A percentile compares a stretch with the other conserved stretches of the same genome.
phyloP scores from a whole-genome alignment of 2,113 vertebrate species.

The Pipa parva region DNA sequence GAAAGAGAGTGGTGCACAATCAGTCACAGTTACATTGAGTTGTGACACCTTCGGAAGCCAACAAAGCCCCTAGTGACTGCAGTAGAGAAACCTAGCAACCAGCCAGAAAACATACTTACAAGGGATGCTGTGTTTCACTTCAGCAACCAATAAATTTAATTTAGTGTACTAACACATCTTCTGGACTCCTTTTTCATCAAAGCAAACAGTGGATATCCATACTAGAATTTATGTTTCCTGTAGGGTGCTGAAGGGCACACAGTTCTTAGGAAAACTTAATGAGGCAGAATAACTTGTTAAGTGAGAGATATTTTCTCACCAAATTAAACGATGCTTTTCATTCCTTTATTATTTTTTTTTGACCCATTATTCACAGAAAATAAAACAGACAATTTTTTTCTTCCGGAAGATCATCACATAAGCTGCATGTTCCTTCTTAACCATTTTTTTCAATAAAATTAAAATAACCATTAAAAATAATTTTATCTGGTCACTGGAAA shows the following conservation, averaged over 20 bases:
- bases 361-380: slow-evolving; percentile 2
- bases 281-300: slow-evolving; percentile 59
- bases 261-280: slow-evolving; percentile 57
- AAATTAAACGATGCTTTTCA: slow-evolving; percentile 56
- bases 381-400: slow-evolving; percentile 55
- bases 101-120: slow-evolving; percentile 19
- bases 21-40: slow-evolving; percentile 9
- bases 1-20: slow-evolving; percentile 11
- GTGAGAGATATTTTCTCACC: slow-evolving; percentile 59
- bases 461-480: too few relatives aligned
- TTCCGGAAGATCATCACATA: slow-evolving; percentile 48
- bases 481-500: too few relatives aligned
- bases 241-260: slow-evolving; percentile 46
- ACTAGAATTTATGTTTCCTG: slow-evolving; percentile 59
- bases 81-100: not conserved
- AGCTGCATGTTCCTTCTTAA: too few relatives aligned
- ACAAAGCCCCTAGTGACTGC: slow-evolving; percentile 1
- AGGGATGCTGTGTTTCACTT: slow-evolving; percentile 37
- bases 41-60: slow-evolving; percentile 1
- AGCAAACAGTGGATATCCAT: slow-evolving; percentile 52
- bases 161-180: slow-evolving; percentile 49
- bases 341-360: not conserved
- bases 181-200: slow-evolving; percentile 58
- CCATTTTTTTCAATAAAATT: too few relatives aligned
- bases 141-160: slow-evolving; percentile 53